Conservation (phyloP, 2,888 invertebrate species). For the Lamellibrachia satsuma region DNA sequence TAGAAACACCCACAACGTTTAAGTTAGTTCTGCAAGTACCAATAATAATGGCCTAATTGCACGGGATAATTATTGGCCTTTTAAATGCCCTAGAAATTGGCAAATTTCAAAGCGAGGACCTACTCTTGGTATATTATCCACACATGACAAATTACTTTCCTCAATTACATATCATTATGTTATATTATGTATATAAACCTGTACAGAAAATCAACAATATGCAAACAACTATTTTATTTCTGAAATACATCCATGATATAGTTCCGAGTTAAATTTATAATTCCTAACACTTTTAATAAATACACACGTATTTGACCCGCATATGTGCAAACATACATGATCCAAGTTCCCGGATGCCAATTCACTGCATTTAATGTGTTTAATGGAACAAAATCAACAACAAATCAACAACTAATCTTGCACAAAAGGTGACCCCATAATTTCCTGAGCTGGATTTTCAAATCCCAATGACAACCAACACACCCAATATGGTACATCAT, state of each 20-base stretch:
- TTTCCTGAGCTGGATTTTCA: slow-evolving; percentile 17
- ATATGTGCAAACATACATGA: not conserved
- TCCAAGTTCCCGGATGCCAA: not conserved
- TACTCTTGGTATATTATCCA: not conserved
- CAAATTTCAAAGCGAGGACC: not conserved
- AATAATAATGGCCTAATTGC: not conserved
- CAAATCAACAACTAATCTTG: not conserved
- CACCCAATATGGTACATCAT: not conserved
- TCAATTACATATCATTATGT: not conserved
- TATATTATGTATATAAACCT: not conserved
- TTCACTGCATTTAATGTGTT: not conserved
- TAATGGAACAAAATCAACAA: slow-evolving; percentile 11
- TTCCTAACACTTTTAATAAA: not conserved
- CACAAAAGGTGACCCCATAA: not conserved
- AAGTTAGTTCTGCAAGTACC: not conserved
- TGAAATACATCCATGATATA: not conserved
- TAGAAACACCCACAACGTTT: not conserved
- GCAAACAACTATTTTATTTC: not conserved
- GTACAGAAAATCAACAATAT: not conserved
- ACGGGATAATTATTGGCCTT: not conserved
- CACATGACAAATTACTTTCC: not conserved
- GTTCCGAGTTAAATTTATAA: not conserved
- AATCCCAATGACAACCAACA: not conserved
- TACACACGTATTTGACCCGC: not conserved
- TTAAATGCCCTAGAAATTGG: not conserved